Base-by-base conservation (phyloP, 2,797 vertebrate species). In the Antrozous pallidus region DNA sequence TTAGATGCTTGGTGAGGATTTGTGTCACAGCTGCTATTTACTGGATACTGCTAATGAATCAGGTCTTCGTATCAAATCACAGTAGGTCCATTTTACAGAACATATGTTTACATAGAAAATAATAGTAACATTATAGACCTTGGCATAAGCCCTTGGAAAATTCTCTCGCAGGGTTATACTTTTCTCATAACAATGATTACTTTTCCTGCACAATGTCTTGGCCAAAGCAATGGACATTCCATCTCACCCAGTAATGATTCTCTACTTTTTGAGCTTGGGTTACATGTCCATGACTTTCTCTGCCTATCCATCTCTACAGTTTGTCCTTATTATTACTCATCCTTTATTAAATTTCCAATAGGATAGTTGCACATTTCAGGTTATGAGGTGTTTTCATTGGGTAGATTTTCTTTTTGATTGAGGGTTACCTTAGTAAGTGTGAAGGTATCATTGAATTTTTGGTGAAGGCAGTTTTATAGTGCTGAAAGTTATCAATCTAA, bases 71-170 rank as follows among this genome's bases (percentile, higher is more conserved):
- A 94, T 75, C 84, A 93, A 96, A 84, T 89, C 75, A 85, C 26
- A 74, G 40, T 94, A 63, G 28, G 58, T 96, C 90, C 95, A 78
- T 61, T 61, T 96, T 88, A 58, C 77, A 88, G 95, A 96, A 93
- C 83, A 96, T 93, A 86, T 38, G 90, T 95, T 97, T 97, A 95
- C 94, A 94, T 28, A 94, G 94, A 98, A 97, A 98, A 97, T 97
- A 97, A 97, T 79, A 93, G 96, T 80, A 95, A 81, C 51, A 95
- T 97, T 97, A 97, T 79, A 97, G 65, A 65, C 84, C 47, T 97
- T 98, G 97, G 97, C 98, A 93, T 84, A 95, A 40, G 31, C 33
- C 79, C 58, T 95, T 97, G 98, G 97, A 97, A 98, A 98, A 97
- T 97, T 90, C 58, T 88, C 75, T 96, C 5, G 2, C 33, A 93